Conservation (phyloP, 2,888 invertebrate genomes). For the Meteorus colon region DNA sequence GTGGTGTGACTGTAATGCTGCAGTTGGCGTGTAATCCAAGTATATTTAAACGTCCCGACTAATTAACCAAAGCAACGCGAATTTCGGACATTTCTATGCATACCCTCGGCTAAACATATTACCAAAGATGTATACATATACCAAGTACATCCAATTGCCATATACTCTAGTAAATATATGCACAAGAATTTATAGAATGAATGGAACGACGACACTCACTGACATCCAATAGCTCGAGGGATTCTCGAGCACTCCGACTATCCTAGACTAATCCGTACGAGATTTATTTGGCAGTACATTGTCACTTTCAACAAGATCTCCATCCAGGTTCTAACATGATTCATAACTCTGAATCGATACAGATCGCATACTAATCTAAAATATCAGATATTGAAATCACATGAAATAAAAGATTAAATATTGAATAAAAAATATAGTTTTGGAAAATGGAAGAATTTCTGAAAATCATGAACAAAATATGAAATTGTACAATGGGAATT, state of each 20-base stretch:
- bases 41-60: conserved; percentile 64
- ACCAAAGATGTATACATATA: background rate
- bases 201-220: background rate
- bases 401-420: no score
- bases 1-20: conserved; percentile 21
- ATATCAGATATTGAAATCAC: no score
- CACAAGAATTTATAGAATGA: background rate
- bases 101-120: background rate
- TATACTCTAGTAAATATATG: background rate
- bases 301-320: background rate
- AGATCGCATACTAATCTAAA: background rate
- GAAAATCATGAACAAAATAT: no score
- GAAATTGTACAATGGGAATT: no score
- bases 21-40: conserved; percentile 60
- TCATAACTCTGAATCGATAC: background rate
- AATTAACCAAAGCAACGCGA: conserved; percentile 57
- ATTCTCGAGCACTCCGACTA: conserved; percentile 34
- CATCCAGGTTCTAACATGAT: background rate
- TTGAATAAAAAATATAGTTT: no score
- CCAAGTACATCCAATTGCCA: conserved; percentile 3
- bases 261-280: conserved; percentile 18
- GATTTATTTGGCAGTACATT: background rate
- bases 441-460: no score
- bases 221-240: conserved; percentile 18
- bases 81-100: conserved; percentile 29